Base-by-base conservation (phyloP, 2,113 vertebrate species). In the Pardalotus punctatus region DNA sequence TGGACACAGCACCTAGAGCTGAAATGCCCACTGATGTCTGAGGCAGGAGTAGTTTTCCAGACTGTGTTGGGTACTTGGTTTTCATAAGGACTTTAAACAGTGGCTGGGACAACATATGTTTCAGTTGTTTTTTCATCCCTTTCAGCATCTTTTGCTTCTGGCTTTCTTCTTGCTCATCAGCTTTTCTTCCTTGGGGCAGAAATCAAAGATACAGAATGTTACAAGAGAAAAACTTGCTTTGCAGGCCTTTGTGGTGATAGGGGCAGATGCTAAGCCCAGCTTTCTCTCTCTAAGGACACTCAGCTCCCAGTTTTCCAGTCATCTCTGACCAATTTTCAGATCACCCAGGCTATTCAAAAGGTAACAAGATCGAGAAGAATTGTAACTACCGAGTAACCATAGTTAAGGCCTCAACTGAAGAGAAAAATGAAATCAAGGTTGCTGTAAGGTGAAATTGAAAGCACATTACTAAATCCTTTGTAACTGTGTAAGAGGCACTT, bases 21-120 rank as follows among this genome's bases (percentile, higher is more conserved):
- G 90, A 95, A 20, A 29, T 94, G 16, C 81, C 35, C 2, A 64
- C 47, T 38, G 97, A 95, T 20, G 98, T 60, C 53, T 88, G 36
- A 42, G 98, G 97, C 86, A 98, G 82, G 2, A 97, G 94, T 2
- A 98, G 97, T 94, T 95, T 98, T 84, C 99, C 99, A 94, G 98
- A 98, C 93, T 99, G 98, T 21, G 99, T 99, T 10, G 99, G 99
- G 58, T 99, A 99, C 94, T 97, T 99, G 60, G 99, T 99, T 96
- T 98, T 99, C 91, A 98, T 98, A 47, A 97, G 42, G 17, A 97
- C 97, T 95, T 98, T 98, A 90, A 99, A 99, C 27, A 99, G 71
- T 0, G 99, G 98, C 91, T 99, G 98, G 4, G 98, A 98, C 61
- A 99, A 97, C 94, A 99, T 88, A 50, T 94, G 95, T 96, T 99